Evolutionary conservation across 2,888 invertebrate genomes (phyloP).

Genomic region (Automeris io): DNA sequence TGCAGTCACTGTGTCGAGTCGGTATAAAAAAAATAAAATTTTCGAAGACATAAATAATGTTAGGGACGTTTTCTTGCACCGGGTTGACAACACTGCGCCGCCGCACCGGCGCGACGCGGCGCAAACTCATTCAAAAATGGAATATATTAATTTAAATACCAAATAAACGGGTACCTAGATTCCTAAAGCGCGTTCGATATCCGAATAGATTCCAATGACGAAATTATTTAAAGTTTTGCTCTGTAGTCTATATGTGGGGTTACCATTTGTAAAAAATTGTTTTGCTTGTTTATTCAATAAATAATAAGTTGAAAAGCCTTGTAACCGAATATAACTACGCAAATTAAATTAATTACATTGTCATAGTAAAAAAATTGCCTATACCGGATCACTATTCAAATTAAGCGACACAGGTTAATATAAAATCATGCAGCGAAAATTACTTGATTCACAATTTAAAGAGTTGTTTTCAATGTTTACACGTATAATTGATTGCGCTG

Average conservation of each 20-base stretch:
- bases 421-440: background rate
- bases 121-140: conserved; percentile 61
- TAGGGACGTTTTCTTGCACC: too few relatives aligned
- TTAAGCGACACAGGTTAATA: background rate
- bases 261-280: too few relatives aligned
- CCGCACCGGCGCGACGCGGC: conserved; percentile 31
- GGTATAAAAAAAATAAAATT: too few relatives aligned
- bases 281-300: too few relatives aligned
- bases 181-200: conserved; percentile 53
- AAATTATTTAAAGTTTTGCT: conserved; percentile 31
- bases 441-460: background rate
- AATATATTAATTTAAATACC: conserved; percentile 65
- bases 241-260: conserved; percentile 1
- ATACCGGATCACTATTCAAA: background rate
- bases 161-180: conserved; percentile 63
- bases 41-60: too few relatives aligned
- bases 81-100: conserved; percentile 30
- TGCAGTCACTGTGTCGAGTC: too few relatives aligned
- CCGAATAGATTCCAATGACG: conserved; percentile 52
- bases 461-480: background rate
- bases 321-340: too few relatives aligned
- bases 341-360: too few relatives aligned
- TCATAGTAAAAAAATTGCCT: too few relatives aligned
- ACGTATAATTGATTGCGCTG: background rate
- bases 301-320: too few relatives aligned